Conservation (phyloP, 1,140 invertebrate genomes). For the Oppia nitens region DNA sequence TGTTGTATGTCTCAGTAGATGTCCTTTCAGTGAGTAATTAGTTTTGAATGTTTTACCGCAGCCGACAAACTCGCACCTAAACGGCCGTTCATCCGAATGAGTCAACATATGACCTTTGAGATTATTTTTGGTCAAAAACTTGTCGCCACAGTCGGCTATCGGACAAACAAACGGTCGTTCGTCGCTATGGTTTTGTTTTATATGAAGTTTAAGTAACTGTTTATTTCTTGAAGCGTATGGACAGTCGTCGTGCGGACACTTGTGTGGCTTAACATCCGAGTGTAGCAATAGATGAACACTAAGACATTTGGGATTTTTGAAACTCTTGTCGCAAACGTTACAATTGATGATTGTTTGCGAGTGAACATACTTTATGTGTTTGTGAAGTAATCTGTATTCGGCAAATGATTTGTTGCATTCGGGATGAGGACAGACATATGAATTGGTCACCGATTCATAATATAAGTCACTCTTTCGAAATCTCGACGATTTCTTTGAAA, state of each 20-base stretch:
- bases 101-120: background rate
- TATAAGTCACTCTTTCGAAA: no score
- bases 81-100: slow-evolving; percentile 41
- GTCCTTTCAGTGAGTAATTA: slow-evolving; percentile 51
- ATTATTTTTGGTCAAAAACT: background rate
- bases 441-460: no score
- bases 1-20: slow-evolving; percentile 16
- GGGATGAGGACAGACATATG: no score
- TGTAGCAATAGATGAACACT: slow-evolving; percentile 6
- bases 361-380: no score
- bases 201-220: no score
- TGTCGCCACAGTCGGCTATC: slow-evolving; percentile 1
- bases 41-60: slow-evolving; percentile 51
- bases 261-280: slow-evolving; percentile 48
- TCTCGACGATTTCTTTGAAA: no score
- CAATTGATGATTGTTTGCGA: no score
- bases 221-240: no score
- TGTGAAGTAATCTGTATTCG: no score
- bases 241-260: slow-evolving; percentile 36
- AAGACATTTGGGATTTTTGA: no score
- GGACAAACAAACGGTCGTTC: background rate
- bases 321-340: no score
- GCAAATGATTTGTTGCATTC: no score
- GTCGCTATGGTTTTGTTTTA: background rate
- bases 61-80: slow-evolving; percentile 41